Conservation (phyloP, 2,113 vertebrate species). For the Anas platyrhynchos region DNA sequence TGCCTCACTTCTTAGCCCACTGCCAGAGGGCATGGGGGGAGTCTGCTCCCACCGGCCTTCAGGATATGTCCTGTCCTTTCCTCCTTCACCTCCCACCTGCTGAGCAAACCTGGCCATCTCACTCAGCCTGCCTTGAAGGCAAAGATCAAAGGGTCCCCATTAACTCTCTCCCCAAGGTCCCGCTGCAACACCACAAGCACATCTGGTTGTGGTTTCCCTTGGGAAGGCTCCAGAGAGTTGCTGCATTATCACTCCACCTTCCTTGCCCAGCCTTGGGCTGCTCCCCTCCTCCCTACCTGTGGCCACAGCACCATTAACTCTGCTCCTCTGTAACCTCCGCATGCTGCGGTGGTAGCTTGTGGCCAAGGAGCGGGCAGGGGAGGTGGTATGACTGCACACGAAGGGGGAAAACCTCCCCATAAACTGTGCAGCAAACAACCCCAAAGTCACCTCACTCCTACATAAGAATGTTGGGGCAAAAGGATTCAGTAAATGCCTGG, state of each 20-base stretch:
- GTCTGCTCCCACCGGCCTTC: not conserved
- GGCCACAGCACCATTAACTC: not conserved
- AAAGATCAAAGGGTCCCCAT: not conserved
- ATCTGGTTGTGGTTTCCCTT: slow-evolving; percentile 10
- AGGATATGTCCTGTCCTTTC: not conserved
- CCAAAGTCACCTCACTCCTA: not conserved
- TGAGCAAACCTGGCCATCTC: not conserved
- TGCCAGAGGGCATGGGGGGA: not conserved
- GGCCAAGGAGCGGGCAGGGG: not conserved
- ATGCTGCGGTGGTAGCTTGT: rapidly evolving
- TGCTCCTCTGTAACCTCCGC: not conserved
- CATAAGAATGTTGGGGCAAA: not conserved
- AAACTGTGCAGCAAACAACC: not conserved
- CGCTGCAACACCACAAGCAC: not conserved
- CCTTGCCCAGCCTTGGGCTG: not conserved
- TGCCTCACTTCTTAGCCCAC: not conserved
- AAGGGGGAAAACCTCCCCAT: not conserved
- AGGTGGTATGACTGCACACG: not conserved
- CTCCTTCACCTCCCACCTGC: not conserved
- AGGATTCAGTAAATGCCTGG: not conserved
- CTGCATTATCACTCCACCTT: not conserved
- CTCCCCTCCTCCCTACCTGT: not conserved
- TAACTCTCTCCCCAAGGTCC: not conserved
- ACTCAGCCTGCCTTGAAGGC: not conserved
- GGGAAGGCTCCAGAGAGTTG: not conserved